Conservation (phyloP, 2,113 vertebrate species). For the Heptranchias perlo region DNA sequence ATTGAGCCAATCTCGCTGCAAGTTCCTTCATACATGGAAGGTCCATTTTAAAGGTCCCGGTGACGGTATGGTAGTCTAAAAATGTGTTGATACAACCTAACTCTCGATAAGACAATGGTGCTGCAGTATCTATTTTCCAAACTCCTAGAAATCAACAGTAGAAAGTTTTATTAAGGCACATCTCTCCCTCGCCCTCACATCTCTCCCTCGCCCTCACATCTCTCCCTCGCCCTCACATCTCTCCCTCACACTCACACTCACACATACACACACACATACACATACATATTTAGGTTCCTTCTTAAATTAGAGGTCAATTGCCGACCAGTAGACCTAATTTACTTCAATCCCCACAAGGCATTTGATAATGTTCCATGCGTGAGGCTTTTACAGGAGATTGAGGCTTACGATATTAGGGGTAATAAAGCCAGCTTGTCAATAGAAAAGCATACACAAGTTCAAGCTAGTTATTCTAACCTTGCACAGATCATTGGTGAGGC, state of each 20-base stretch:
- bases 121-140: slow-evolving; percentile 22
- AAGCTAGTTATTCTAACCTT: not conserved
- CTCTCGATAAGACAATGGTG: not conserved
- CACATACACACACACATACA: not conserved
- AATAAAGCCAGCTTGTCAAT: not conserved
- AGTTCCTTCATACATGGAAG: slow-evolving; percentile 20
- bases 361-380: not conserved
- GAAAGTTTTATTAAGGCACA: not conserved
- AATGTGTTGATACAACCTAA: not conserved
- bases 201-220: too few species aligned
- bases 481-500: slow-evolving; percentile 14
- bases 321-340: not conserved
- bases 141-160: slow-evolving; percentile 24
- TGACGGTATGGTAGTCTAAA: slow-evolving; percentile 2
- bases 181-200: not conserved
- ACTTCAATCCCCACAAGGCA: not conserved
- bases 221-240: not conserved
- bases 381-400: not conserved
- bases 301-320: not conserved
- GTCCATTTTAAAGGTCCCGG: slow-evolving; percentile 11
- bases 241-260: not conserved
- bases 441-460: not conserved
- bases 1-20: not conserved
- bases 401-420: too few species aligned
- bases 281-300: not conserved